These are phyloP conservation scores for Hipposideros larvatus DNA, from an alignment of 2,797 vertebrate genomes.

Conservation along the genomic window DNA sequence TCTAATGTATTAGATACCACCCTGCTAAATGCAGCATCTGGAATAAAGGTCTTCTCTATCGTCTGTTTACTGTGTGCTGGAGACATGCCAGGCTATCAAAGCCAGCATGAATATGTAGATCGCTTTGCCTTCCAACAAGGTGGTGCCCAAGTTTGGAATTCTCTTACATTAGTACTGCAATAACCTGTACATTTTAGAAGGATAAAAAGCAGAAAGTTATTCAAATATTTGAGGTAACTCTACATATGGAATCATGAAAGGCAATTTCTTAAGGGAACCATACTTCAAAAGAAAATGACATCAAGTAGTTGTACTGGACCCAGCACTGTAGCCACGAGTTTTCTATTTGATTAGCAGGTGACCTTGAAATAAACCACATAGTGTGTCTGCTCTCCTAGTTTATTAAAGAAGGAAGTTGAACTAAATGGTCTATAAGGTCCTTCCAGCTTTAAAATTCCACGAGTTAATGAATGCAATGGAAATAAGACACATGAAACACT, in stretches of 20 bases:
- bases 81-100: constrained; percentile 82
- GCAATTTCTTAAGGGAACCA: constrained; percentile 52
- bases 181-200: constrained; percentile 79
- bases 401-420: constrained; percentile 35
- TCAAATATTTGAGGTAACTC: constrained; percentile 68
- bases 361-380: not conserved
- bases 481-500: constrained; percentile 53
- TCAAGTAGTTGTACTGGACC: constrained; percentile 24
- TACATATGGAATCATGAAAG: constrained; percentile 64
- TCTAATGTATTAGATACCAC: constrained; percentile 77
- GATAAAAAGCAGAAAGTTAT: constrained; percentile 17
- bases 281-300: constrained; percentile 33
- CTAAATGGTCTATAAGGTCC: not conserved
- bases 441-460: not conserved
- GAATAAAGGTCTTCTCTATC: constrained; percentile 75
- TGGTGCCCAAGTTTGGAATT: constrained; percentile 46
- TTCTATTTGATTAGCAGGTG: not conserved
- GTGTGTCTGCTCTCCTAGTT: not conserved
- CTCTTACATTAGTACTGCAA: constrained; percentile 83
- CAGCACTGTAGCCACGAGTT: not conserved
- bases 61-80: constrained; percentile 78
- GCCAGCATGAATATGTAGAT: constrained; percentile 87
- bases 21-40: constrained; percentile 79
- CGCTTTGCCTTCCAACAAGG: constrained; percentile 79
- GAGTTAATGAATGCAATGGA: not conserved